Percentiles rank a stretch among this genome's conserved stretches.
phyloP scores from a whole-genome alignment of 2,113 vertebrate species.

The Addax nasomaculatus region DNA sequence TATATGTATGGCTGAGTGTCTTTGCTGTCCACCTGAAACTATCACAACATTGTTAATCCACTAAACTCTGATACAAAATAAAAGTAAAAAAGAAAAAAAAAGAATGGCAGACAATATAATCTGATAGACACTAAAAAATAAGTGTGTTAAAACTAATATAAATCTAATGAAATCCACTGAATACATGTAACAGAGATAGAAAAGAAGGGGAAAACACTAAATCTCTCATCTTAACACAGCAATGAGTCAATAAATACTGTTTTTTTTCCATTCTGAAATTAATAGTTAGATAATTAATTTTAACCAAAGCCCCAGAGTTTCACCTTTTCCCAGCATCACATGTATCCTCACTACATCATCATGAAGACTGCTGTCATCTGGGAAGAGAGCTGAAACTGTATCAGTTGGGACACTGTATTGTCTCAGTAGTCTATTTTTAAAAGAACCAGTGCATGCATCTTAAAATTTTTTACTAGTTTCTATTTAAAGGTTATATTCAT shows the following conservation, averaged over 20 bases:
- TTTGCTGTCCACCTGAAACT: background rate
- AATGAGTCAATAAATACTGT: background rate
- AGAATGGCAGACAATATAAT: background rate
- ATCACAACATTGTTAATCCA: background rate
- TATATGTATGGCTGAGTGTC: background rate
- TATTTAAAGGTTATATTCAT: constrained; percentile 17
- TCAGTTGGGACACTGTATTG: background rate
- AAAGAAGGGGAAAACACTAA: background rate
- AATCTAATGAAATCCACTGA: background rate
- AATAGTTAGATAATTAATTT: background rate
- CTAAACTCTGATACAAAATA: background rate
- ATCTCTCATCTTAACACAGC: background rate
- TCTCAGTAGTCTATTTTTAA: background rate
- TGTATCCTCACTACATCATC: background rate
- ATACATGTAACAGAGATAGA: background rate
- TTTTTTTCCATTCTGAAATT: background rate
- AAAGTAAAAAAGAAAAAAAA: background rate
- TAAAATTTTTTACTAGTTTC: background rate
- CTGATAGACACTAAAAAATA: background rate
- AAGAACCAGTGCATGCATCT: background rate
- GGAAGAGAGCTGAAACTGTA: background rate
- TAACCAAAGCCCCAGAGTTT: background rate
- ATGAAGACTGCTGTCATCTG: background rate
- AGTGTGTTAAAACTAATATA: background rate
- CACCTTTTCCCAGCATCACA: background rate